phyloP scores from a whole-genome alignment of 2,797 vertebrate species.

The Myotis planiceps region DNA sequence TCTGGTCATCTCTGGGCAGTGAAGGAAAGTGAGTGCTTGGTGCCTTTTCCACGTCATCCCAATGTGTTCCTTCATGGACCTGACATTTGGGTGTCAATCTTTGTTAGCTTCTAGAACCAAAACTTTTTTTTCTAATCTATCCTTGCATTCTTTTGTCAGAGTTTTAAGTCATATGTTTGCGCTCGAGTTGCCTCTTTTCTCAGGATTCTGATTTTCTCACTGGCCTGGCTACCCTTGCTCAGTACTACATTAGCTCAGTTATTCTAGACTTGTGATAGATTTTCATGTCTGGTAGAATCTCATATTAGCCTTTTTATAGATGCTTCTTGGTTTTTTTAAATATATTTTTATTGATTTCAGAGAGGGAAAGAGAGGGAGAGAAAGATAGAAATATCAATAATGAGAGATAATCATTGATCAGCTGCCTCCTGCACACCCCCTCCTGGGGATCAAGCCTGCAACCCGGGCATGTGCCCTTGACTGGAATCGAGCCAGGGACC shows the following conservation, averaged over 20 bases:
- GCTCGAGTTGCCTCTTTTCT: neutral
- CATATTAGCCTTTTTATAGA: neutral
- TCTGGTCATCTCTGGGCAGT: neutral
- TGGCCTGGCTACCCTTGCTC: neutral
- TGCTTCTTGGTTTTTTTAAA: no score
- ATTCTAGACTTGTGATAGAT: neutral
- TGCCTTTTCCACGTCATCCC: neutral
- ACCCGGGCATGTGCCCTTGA: no score
- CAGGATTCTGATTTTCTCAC: neutral
- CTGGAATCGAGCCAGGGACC: no score
- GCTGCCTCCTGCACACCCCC: no score
- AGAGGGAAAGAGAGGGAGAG: no score
- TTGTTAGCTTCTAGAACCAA: constrained; percentile 6
- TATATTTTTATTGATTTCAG: no score
- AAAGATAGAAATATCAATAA: no score
- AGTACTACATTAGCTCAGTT: neutral
- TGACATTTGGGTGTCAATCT: neutral
- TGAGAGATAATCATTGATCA: no score
- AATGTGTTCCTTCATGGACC: neutral
- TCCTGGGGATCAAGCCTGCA: no score
- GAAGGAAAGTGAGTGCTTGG: neutral
- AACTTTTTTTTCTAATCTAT: neutral
- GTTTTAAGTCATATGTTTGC: neutral
- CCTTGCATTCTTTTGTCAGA: neutral
- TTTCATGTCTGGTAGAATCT: neutral